These are phyloP conservation scores for Melanotaenia trifasciata DNA, from an alignment of 2,797 vertebrate genomes.

Conservation along the genomic window DNA sequence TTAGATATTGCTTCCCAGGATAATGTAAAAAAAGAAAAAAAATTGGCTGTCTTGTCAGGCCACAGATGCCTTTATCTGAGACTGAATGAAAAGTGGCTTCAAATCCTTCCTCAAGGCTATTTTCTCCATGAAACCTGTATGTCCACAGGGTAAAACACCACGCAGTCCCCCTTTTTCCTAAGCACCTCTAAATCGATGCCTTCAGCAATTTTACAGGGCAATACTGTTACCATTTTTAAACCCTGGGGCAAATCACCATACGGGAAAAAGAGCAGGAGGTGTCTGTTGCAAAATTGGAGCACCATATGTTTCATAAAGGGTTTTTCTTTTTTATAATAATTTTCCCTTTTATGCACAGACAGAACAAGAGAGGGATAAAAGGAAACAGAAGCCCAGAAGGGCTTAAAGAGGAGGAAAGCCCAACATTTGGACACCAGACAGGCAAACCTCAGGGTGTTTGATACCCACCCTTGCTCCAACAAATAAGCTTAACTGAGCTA, in stretches of 20 bases:
- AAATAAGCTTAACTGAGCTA: neutral
- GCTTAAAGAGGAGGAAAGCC: slow-evolving; percentile 42
- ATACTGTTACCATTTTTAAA: slow-evolving; percentile 58
- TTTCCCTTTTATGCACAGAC: slow-evolving; percentile 17
- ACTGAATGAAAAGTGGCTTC: slow-evolving; percentile 34
- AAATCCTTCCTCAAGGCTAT: slow-evolving; percentile 65
- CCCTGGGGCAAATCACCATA: slow-evolving; percentile 63
- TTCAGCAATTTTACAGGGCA: slow-evolving; percentile 68
- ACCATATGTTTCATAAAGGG: slow-evolving; percentile 78
- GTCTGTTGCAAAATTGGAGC: slow-evolving; percentile 67
- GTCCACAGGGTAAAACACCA: slow-evolving; percentile 64
- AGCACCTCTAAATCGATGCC: slow-evolving; percentile 72
- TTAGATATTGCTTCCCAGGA: slow-evolving; percentile 26
- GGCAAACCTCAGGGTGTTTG: slow-evolving; percentile 3
- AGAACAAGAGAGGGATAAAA: neutral
- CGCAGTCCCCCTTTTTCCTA: slow-evolving; percentile 49
- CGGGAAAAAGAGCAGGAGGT: slow-evolving; percentile 59
- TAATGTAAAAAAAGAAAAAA: slow-evolving; percentile 19
- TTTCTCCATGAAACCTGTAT: slow-evolving; percentile 53
- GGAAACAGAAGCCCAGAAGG: neutral
- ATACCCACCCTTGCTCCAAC: neutral
- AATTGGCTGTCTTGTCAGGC: slow-evolving; percentile 12
- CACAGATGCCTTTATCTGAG: slow-evolving; percentile 48
- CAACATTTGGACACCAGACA: slow-evolving; percentile 44
- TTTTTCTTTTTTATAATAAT: slow-evolving; percentile 52